Evolutionary conservation across 2,113 vertebrate genomes (phyloP), one percentile per base, ranked within the genome.

Genomic region (Brachyistius frenatus): DNA sequence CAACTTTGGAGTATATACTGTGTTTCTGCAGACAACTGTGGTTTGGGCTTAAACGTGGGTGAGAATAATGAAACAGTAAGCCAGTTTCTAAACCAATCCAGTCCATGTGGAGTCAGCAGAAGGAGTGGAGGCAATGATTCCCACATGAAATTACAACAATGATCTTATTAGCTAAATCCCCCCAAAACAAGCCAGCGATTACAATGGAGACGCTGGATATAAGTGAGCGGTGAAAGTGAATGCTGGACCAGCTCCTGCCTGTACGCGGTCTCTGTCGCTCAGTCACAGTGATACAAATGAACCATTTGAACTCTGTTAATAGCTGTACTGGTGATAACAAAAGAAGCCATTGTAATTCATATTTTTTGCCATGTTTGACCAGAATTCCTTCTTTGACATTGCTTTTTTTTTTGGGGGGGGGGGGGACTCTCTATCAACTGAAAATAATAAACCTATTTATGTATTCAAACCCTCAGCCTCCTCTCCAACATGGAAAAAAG

Each of bases 391-490:
- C 1, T 44, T 68, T 68, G 63, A 11, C 14, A 33, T 66, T 52
- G 10, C n/a, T 4, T 7, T 54, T 33, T 47, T 58, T 23, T 11
- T 58, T 73, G 36, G 13, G 23, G 23, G 23, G 23, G 23, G 23
- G 23, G 23, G 23, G 23, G 23, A 23, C 63, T 56, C 13, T 53
- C 9, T 33, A 49, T 68, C 5, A 66, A 33, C 37, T 64, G 13
- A 13, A 68, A 35, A 58, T 6, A 73, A 41, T 73, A 16, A 36
- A 77, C n/a, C 5, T 60, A 39, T 79, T 70, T 33, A 33, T 66
- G 46, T 32, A 73, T 73, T 70, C 75, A 74, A 70, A 46, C 36
- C 31, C 54, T 71, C 64, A 39, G 30, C 41, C 54, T 64, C 9
- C 32, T 3, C 14, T 75, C 23, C 46, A 58, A 4, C 3, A n/a